Percentiles rank a stretch among this genome's conserved stretches.
These are phyloP conservation scores for Camponotus vicinus DNA, from an alignment of 1,140 invertebrate genomes.

Conservation along the genomic window DNA sequence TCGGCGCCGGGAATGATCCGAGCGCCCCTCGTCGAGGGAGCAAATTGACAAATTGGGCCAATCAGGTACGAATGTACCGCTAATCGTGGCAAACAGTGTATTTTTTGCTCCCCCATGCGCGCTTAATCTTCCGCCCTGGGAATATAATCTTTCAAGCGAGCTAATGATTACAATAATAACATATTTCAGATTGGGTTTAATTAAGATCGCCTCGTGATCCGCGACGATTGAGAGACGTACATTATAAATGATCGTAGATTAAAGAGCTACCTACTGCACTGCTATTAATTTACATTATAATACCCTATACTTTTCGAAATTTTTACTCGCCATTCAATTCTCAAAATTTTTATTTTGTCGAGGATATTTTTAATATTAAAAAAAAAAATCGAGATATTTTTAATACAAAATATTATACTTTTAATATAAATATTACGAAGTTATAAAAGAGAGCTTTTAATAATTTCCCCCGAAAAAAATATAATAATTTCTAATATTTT, in stretches of 20 bases:
- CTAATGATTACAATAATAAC: slow-evolving; percentile 26
- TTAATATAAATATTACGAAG: neutral
- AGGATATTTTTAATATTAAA: neutral
- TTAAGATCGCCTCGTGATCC: neutral
- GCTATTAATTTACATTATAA: neutral
- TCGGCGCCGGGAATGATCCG: slow-evolving; percentile 45
- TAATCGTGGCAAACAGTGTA: slow-evolving; percentile 42
- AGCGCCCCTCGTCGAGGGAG: slow-evolving; percentile 40
- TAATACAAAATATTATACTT: too few species aligned
- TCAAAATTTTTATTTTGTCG: neutral
- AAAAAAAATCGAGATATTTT: neutral
- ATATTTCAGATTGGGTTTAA: neutral
- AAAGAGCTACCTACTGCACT: neutral
- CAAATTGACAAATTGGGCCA: slow-evolving; percentile 62
- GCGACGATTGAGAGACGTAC: neutral
- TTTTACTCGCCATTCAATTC: neutral
- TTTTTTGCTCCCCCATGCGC: slow-evolving; percentile 32
- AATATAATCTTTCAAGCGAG: slow-evolving; percentile 18
- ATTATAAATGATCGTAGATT: slow-evolving; percentile 4
- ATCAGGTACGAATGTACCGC: slow-evolving; percentile 56
- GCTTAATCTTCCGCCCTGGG: slow-evolving; percentile 18
- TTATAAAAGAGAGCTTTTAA: neutral
- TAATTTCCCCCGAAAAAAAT: neutral
- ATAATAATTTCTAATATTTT: too few species aligned
- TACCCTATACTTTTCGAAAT: neutral